A percentile compares a stretch with the other conserved stretches of the same genome.
Conservation (phyloP, 2,113 vertebrate genomes). For the Hymenochirus boettgeri region DNA sequence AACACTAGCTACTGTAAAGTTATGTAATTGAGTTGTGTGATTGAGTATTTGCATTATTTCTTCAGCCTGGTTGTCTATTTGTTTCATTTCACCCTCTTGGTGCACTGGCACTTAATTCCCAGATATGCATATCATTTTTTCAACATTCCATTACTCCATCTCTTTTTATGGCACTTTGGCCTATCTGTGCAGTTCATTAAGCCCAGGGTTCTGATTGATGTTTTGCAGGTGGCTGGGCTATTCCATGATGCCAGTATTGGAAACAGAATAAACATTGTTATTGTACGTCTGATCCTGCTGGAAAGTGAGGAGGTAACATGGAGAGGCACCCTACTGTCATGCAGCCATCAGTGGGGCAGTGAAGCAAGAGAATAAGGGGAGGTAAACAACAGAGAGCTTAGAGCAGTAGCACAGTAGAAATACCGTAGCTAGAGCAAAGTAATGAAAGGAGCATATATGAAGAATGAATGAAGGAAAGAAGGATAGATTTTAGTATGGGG, state of each 20-base stretch:
- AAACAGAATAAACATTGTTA: conserved; percentile 86
- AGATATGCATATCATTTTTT: too few species aligned
- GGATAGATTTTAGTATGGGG: background rate
- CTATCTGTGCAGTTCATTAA: accelerated
- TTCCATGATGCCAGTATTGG: conserved; percentile 89
- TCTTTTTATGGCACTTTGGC: too few species aligned
- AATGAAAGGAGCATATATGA: background rate
- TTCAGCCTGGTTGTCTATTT: too few species aligned
- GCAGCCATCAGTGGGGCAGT: conserved; percentile 21
- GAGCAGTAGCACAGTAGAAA: conserved; percentile 20
- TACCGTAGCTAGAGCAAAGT: background rate
- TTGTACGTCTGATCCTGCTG: conserved; percentile 86
- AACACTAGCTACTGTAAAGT: too few species aligned
- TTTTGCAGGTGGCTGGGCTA: conserved; percentile 81
- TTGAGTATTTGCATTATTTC: too few species aligned
- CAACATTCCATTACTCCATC: too few species aligned
- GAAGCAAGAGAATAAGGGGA: conserved; percentile 34
- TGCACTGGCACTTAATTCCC: too few species aligned
- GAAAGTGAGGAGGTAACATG: conserved; percentile 83
- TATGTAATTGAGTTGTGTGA: too few species aligned
- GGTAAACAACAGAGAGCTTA: conserved; percentile 24
- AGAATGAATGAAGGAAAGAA: background rate
- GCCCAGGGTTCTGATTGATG: background rate
- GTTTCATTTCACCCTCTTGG: too few species aligned
- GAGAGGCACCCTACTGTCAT: conserved; percentile 22